A percentile compares a stretch with the other conserved stretches of the same genome.
Evolutionary conservation across 2,797 vertebrate species (phyloP).

Genomic region (Nannoperca obscura): DNA sequence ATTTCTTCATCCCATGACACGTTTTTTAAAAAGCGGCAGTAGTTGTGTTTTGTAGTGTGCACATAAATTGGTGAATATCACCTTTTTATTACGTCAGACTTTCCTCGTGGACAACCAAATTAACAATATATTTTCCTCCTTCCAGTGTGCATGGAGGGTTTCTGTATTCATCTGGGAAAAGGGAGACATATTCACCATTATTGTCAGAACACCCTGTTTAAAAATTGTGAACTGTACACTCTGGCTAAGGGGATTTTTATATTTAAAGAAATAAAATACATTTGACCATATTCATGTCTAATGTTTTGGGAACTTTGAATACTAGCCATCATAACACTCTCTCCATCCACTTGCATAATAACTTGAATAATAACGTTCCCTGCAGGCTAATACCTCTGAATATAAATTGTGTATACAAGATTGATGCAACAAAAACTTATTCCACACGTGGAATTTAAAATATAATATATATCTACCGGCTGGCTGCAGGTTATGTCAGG

Average conservation of each 20-base stretch:
- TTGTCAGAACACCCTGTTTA: constrained; percentile 89
- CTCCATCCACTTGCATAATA: neutral
- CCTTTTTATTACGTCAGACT: constrained; percentile 52
- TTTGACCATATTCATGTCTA: constrained; percentile 64
- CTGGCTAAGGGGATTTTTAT: constrained; percentile 89
- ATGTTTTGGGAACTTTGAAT: constrained; percentile 8
- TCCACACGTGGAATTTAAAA: neutral
- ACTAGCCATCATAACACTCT: neutral
- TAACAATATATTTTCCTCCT: constrained; percentile 41
- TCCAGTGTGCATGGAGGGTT: constrained; percentile 39
- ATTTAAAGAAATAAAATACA: constrained; percentile 92
- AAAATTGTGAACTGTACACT: constrained; percentile 86
- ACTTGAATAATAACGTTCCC: neutral
- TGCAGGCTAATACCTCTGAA: neutral
- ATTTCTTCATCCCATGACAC: constrained; percentile 73
- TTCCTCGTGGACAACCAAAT: constrained; percentile 56
- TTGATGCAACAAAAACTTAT: neutral
- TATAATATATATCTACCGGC: no score
- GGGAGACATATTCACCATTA: constrained; percentile 74
- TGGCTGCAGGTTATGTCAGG: neutral
- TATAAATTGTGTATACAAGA: neutral
- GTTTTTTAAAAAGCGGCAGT: constrained; percentile 34
- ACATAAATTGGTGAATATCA: constrained; percentile 51
- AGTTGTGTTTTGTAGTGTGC: constrained; percentile 64
- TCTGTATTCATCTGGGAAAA: constrained; percentile 58